phyloP scores from a whole-genome alignment of 2,797 vertebrate genomes.

The Potorous gilbertii region DNA sequence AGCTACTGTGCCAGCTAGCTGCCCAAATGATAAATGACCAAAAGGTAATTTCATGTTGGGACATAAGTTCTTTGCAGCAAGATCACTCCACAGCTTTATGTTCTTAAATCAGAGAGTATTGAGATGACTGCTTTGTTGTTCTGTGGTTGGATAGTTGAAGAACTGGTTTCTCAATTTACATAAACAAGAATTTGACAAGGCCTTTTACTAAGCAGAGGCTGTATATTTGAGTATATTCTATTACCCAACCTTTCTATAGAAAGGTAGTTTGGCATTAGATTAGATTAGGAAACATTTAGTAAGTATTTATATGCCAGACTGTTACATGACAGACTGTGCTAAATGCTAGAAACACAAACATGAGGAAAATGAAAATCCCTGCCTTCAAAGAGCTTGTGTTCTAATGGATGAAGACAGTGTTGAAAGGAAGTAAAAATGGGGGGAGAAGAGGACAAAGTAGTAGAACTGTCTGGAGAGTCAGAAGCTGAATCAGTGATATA shows the following conservation, averaged over 20 bases:
- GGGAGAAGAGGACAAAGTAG: neutral
- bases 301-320: slow-evolving; percentile 10
- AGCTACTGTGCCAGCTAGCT: neutral
- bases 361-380: neutral
- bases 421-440: neutral
- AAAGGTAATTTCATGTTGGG: neutral
- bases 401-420: neutral
- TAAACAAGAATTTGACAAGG: neutral
- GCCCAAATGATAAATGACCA: neutral
- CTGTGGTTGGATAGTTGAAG: neutral
- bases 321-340: neutral
- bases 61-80: neutral
- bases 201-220: neutral
- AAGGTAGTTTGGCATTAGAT: neutral
- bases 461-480: neutral
- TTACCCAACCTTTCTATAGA: neutral
- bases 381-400: slow-evolving; percentile 20
- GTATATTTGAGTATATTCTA: neutral
- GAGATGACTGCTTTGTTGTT: slow-evolving; percentile 26
- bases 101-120: slow-evolving; percentile 15
- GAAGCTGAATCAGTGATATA: neutral
- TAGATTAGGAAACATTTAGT: neutral
- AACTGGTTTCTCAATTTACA: neutral
- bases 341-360: slow-evolving; percentile 4
- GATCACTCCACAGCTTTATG: neutral